A percentile compares a stretch with the other conserved stretches of the same genome.
These are phyloP conservation scores for Sebastes variabilis DNA, from an alignment of 2,797 vertebrate species.

Conservation along the genomic window DNA sequence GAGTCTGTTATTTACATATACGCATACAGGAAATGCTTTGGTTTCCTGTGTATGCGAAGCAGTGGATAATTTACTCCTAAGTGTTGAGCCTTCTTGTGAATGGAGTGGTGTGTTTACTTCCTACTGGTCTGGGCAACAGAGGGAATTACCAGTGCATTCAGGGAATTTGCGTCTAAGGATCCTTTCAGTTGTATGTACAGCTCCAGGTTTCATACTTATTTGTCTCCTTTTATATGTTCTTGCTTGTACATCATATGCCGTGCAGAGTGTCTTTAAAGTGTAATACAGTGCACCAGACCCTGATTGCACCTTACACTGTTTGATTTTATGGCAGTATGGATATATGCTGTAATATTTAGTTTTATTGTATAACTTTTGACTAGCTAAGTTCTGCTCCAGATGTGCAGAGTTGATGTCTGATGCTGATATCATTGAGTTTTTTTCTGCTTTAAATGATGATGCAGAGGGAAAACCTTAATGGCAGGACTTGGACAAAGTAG, in stretches of 20 bases:
- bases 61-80: slow-evolving; percentile 35
- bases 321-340: background rate
- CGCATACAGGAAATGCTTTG: slow-evolving; percentile 70
- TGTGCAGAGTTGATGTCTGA: background rate
- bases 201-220: slow-evolving; percentile 24
- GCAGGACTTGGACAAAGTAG: background rate
- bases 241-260: background rate
- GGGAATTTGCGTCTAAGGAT: slow-evolving; percentile 31
- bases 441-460: background rate
- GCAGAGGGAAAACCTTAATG: background rate
- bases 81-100: slow-evolving; percentile 42
- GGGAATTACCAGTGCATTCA: slow-evolving; percentile 38
- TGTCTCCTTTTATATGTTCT: background rate
- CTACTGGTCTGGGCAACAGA: slow-evolving; percentile 13
- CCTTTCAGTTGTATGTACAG: slow-evolving; percentile 46
- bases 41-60: slow-evolving; percentile 73
- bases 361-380: background rate
- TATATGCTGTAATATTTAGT: background rate
- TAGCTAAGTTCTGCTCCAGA: background rate
- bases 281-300: background rate
- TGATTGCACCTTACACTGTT: background rate
- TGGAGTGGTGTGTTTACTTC: slow-evolving; percentile 35
- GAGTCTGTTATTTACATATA: slow-evolving; percentile 10
- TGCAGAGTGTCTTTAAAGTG: background rate
- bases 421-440: background rate